phyloP scores from a whole-genome alignment of 2,888 invertebrate genomes.

The Brachyopa scutellaris region DNA sequence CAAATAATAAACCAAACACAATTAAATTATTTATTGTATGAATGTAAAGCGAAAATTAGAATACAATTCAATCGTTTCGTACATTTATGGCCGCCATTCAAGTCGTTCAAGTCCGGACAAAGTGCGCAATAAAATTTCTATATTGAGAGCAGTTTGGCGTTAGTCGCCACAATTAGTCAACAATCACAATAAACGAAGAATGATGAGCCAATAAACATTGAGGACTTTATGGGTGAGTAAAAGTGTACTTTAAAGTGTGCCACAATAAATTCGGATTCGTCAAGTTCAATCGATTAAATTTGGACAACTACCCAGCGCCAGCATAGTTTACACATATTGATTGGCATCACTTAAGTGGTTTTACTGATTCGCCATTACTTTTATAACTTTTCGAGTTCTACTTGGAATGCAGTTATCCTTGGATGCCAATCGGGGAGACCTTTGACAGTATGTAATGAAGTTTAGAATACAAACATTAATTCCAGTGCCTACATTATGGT shows the following conservation, averaged over 20 bases:
- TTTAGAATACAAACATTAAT: too few species aligned
- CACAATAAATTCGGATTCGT: not conserved
- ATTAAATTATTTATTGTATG: conserved; percentile 47
- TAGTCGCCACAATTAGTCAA: conserved; percentile 33
- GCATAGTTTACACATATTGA: not conserved
- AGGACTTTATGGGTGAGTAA: conserved; percentile 18
- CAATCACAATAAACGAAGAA: conserved; percentile 41
- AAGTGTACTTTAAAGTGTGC: conserved; percentile 12
- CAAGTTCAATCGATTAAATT: not conserved
- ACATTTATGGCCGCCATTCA: conserved; percentile 52
- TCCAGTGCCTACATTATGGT: too few species aligned
- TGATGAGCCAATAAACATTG: conserved; percentile 45
- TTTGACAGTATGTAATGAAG: too few species aligned
- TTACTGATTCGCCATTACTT: not conserved
- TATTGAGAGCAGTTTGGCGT: conserved; percentile 32
- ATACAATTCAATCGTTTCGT: conserved; percentile 55
- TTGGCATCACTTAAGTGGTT: not conserved
- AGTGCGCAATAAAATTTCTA: conserved; percentile 39
- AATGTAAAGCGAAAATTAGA: conserved; percentile 55
- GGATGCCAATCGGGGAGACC: too few species aligned
- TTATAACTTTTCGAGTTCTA: not conserved
- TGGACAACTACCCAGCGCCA: not conserved
- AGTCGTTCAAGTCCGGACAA: conserved; percentile 31
- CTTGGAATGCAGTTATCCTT: too few species aligned
- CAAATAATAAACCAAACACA: conserved; percentile 48